Evolutionary conservation across 2,797 vertebrate species (phyloP), one percentile per base, ranked within the genome.

Genomic region (Mustela erminea): DNA sequence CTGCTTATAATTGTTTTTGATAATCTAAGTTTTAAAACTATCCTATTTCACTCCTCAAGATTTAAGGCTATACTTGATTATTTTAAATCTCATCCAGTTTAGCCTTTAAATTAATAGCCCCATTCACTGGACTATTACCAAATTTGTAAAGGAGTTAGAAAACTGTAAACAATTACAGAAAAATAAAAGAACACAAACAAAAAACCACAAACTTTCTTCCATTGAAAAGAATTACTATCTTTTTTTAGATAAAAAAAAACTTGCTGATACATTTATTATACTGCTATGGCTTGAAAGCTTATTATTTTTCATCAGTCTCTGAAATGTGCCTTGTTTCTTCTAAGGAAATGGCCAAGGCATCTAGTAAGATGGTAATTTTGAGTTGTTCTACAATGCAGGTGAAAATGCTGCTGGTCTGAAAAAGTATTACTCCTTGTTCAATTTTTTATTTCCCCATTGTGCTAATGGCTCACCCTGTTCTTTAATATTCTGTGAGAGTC

Each of bases 251-350:
- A 95, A 89, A 91, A 58, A 46, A 46, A 46, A 56, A 38, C 14
- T 77, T 82, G n/a, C 14, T 95, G 7, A 60, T 96, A 85, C 62
- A 94, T 97, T 98, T 97, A 93, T 93, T 96, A 43, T 89, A 46
- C 25, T 81, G 17, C 60, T 81, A 41, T 80, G 14, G 15, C 85
- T 95, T 95, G 46, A 78, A 96, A 87, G 32, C 70, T 60, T 94
- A 88, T 49, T 49, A 77, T 49, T 87, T 95, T 93, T n/a, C 41
- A 93, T 3, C 56, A 94, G 75, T 93, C 32, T 91, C 32, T 92
- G 18, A 95, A 64, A 25, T 94, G 2, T 54, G 4, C 0, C 87
- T 2, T 98, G 8, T 49, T 93, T 27, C 35, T 95, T 35, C 38
- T 89, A 96, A 95, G 32, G 92, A 95, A 98, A 97, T 6, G 21